A percentile compares a stretch with the other conserved stretches of the same genome.
Evolutionary conservation across 2,113 vertebrate species (phyloP).

Genomic region (Tychaedon coryphoeus): DNA sequence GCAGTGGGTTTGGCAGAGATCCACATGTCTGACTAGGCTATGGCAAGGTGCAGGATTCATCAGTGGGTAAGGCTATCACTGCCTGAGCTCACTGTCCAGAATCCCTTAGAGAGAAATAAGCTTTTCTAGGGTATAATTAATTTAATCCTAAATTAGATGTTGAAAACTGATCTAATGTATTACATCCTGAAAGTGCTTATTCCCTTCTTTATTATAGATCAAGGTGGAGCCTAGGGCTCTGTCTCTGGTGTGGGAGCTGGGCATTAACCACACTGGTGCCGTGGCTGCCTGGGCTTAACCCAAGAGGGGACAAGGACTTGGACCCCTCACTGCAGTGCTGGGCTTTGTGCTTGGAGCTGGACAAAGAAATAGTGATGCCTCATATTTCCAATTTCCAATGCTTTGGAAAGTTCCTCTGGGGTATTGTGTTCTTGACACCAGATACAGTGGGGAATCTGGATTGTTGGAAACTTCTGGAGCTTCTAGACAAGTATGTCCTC

Average conservation of each 20-base stretch:
- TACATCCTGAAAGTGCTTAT: neutral
- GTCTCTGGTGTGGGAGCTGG: neutral
- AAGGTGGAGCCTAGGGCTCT: neutral
- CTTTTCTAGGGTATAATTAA: constrained; percentile 37
- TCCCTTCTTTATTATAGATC: neutral
- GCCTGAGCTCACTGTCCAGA: neutral
- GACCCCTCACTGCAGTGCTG: neutral
- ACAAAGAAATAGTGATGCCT: fast-evolving
- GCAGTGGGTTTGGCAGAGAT: neutral
- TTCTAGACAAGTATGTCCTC: neutral
- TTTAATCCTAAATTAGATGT: constrained; percentile 27
- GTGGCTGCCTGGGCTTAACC: neutral
- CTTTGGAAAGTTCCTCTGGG: neutral
- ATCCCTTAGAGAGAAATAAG: neutral
- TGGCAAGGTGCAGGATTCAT: neutral
- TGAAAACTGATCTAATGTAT: constrained; percentile 30
- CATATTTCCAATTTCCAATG: no score
- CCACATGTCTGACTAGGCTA: neutral
- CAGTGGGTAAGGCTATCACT: neutral
- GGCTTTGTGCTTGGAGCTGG: neutral
- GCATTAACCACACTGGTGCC: neutral
- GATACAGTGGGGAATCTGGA: neutral
- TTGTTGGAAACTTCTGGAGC: neutral
- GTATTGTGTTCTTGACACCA: neutral
- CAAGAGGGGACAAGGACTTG: neutral